A percentile compares a stretch with the other conserved stretches of the same genome.
These are phyloP conservation scores for Diplazon laetatorius DNA, from an alignment of 2,888 invertebrate genomes.

Conservation along the genomic window DNA sequence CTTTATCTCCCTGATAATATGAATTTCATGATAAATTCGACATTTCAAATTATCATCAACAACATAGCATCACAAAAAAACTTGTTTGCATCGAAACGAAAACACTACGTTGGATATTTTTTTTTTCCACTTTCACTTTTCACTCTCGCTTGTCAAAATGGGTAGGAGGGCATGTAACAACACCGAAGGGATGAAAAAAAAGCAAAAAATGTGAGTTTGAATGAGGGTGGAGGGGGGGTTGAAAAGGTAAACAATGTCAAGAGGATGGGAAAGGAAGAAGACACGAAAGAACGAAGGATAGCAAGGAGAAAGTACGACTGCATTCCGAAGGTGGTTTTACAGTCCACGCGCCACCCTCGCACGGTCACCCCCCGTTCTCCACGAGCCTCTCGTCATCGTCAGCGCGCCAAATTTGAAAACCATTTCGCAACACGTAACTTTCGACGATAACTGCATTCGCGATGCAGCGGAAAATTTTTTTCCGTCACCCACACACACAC, in stretches of 20 bases:
- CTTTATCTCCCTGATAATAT: too few species aligned
- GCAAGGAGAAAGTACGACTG: conserved; percentile 12
- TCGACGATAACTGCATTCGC: background rate
- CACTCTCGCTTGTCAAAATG: conserved; percentile 38
- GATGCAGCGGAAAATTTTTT: conserved; percentile 4
- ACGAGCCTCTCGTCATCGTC: background rate
- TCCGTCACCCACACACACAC: too few species aligned
- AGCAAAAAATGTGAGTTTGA: background rate
- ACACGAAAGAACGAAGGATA: background rate
- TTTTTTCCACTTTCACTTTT: conserved; percentile 56
- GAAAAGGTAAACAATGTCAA: conserved; percentile 12
- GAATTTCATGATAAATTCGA: too few species aligned
- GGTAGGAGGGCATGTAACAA: background rate
- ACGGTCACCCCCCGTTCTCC: conserved; percentile 34
- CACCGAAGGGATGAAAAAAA: background rate
- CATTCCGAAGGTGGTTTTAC: conserved; percentile 48
- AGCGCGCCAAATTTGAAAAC: conserved; percentile 54
- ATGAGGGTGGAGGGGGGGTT: background rate
- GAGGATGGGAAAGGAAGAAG: conserved; percentile 27
- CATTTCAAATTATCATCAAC: too few species aligned
- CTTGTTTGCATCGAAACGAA: too few species aligned
- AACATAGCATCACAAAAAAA: too few species aligned
- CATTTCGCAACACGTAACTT: too few species aligned
- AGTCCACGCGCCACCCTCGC: conserved; percentile 49
- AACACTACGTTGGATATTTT: too few species aligned